Evolutionary conservation across 2,888 invertebrate species (phyloP), one percentile per base, ranked within the genome.

Genomic region (Cheilosia scutellata): DNA sequence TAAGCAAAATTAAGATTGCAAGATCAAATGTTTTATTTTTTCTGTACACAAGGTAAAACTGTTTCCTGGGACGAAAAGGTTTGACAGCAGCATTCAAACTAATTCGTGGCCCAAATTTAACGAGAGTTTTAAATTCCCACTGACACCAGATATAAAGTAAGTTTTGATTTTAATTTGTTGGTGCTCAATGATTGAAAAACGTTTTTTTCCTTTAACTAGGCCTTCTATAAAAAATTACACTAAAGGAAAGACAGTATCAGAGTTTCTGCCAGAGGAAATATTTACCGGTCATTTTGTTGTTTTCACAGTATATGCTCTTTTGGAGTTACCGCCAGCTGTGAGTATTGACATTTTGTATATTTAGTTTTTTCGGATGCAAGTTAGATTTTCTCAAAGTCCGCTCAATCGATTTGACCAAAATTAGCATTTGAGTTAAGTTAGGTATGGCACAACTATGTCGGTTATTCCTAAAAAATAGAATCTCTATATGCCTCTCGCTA

Each of bases 81-180:
- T 94, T 90, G 96, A 96, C 92, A 96, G 96, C 27, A 94, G 95
- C 71, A 93, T 95, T 88, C 95, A 95, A 90, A 95, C 95, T 88
- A 95, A 95, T 89, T 95, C 96, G 0, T 96, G 96, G 96, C 96
- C 96, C 0, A 95, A 95, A 72, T 96, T 96, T 94, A 96, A 96
- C 90, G 96, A 96, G 92, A 96, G 95, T 87, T 96, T 96, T 90
- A 94, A 94, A 88, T 96, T 96, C 91, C 94, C 94, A 55, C 89
- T 96, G 82, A 93, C 93, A 88, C 94, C 92, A 2, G 90, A 91
- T 57, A 90, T 90, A 40, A 92, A 92, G 93, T 92, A 87, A 88
- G 90, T 88, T 51, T 51, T 9, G 31, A 7, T 3, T n/a, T 16
- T 53, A 20, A 5, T 29, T 9, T 47, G n/a, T 65, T 63, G 29